Percentiles rank a stretch among this genome's conserved stretches.
Evolutionary conservation across 2,888 invertebrate species (phyloP).

Genomic region (Idaea straminata): DNA sequence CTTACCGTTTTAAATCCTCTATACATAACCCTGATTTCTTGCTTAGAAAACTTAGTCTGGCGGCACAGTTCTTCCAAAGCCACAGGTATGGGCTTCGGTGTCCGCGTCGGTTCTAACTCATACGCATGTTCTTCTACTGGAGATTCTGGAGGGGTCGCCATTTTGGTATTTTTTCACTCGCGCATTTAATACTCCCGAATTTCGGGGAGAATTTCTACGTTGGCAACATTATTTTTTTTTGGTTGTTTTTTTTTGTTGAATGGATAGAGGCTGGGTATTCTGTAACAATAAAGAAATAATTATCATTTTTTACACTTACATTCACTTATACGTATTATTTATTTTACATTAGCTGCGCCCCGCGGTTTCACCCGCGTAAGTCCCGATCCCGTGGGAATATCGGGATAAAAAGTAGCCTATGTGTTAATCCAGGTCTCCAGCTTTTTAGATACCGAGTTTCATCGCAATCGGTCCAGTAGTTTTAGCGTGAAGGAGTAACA

Average conservation of each 20-base stretch:
- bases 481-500: no score
- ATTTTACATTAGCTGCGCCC: no score
- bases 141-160: constrained; percentile 93
- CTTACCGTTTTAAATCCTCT: constrained; percentile 97
- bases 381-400: no score
- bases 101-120: constrained; percentile 89
- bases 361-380: no score
- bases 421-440: no score
- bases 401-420: no score
- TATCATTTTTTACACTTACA: no score
- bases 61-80: constrained; percentile 94
- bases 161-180: constrained; percentile 47
- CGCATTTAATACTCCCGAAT: constrained; percentile 14
- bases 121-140: constrained; percentile 93
- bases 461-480: no score
- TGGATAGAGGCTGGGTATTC: constrained; percentile 24
- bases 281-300: constrained; percentile 28
- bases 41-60: constrained; percentile 96
- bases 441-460: no score
- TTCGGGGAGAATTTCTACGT: constrained; percentile 4
- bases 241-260: constrained; percentile 20
- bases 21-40: constrained; percentile 98
- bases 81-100: constrained; percentile 90
- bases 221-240: constrained; percentile 21
- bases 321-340: no score